Percentiles rank a stretch among this genome's conserved stretches.
phyloP scores from a whole-genome alignment of 1,140 invertebrate genomes.

The Hirudo medicinalis region DNA sequence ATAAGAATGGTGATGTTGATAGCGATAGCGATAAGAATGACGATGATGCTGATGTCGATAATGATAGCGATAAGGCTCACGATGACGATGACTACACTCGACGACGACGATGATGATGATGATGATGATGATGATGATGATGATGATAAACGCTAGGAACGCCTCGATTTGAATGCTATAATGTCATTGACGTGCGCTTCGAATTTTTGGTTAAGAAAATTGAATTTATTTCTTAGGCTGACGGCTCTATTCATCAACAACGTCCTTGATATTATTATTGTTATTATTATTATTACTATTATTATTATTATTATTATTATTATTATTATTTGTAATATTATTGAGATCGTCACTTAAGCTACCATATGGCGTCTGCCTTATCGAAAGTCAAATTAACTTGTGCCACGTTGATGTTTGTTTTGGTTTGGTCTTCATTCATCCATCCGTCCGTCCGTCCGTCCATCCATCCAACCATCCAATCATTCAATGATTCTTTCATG shows the following conservation, averaged over 20 bases:
- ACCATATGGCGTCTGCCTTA: neutral
- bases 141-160: no score
- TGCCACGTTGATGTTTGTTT: neutral
- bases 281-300: constrained; percentile 4
- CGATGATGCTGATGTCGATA: no score
- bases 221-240: no score
- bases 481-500: neutral
- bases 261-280: no score
- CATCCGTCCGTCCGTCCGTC: neutral
- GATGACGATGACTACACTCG: neutral
- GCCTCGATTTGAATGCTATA: no score
- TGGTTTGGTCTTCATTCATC: neutral
- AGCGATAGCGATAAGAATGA: no score
- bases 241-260: no score
- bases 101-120: no score
- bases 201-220: no score
- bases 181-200: no score
- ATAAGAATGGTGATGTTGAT: neutral
- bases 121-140: no score
- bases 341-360: neutral
- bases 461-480: neutral
- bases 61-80: neutral
- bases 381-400: neutral
- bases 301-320: constrained; percentile 5
- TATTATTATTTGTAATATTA: neutral